Percentiles rank a stretch among this genome's conserved stretches.
Conservation (phyloP, 1,140 invertebrate genomes). For the Drosophila subpulchrella region DNA sequence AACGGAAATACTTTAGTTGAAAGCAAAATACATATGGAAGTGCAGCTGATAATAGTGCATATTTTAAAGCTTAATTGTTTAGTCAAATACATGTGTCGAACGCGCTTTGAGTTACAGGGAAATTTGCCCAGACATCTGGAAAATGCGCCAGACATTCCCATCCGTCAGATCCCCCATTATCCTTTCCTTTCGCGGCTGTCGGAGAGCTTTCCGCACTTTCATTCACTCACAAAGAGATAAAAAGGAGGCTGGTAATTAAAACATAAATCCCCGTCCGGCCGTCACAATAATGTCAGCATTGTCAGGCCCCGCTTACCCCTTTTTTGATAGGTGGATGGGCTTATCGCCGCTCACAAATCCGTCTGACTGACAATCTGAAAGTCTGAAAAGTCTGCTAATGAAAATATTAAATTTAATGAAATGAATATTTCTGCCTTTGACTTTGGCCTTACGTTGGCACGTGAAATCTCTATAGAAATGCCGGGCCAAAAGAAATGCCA, state of each 20-base stretch:
- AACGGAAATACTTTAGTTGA: background rate
- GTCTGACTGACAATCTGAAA: slow-evolving; percentile 52
- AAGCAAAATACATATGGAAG: background rate
- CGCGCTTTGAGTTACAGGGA: background rate
- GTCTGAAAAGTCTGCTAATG: slow-evolving; percentile 75
- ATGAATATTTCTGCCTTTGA: slow-evolving; percentile 67
- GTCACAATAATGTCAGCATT: slow-evolving; percentile 61
- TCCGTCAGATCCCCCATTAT: slow-evolving; percentile 43
- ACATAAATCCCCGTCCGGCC: slow-evolving; percentile 56
- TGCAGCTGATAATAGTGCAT: background rate
- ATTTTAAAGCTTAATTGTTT: background rate
- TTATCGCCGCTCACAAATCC: slow-evolving; percentile 59
- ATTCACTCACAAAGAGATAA: slow-evolving; percentile 31
- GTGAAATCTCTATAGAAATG: slow-evolving; percentile 46
- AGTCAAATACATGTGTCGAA: background rate
- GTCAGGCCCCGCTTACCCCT: slow-evolving; percentile 32
- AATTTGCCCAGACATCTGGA: background rate
- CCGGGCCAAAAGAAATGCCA: slow-evolving; percentile 59
- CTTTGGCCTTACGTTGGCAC: slow-evolving; percentile 9
- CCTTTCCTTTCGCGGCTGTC: slow-evolving; percentile 60
- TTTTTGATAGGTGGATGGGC: slow-evolving; percentile 24
- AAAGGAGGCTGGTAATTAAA: slow-evolving; percentile 66
- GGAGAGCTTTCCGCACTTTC: slow-evolving; percentile 50
- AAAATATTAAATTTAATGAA: slow-evolving; percentile 81
- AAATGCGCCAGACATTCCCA: slow-evolving; percentile 33